Evolutionary conservation across 2,113 vertebrate species (phyloP).

Genomic region (Misgurnus anguillicaudatus): DNA sequence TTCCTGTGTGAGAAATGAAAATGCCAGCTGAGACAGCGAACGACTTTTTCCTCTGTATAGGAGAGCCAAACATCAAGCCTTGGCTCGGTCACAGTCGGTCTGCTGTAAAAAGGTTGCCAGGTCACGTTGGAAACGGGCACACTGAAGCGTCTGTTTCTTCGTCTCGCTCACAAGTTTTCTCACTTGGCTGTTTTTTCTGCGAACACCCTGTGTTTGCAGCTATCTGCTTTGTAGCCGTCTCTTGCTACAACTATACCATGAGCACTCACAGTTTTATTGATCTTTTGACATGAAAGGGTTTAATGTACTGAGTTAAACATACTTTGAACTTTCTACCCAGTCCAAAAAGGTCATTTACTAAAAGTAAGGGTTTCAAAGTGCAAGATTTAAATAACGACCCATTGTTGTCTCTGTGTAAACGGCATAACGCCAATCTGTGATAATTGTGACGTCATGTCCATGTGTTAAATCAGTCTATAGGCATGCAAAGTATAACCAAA

Average conservation of each 20-base stretch:
- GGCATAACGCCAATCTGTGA: too few relatives aligned
- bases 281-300: not conserved
- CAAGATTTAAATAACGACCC: too few relatives aligned
- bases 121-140: conserved; percentile 42
- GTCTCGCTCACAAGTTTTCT: conserved; percentile 22
- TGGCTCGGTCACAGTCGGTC: conserved; percentile 16
- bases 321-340: not conserved
- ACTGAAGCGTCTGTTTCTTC: conserved; percentile 45
- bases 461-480: too few relatives aligned
- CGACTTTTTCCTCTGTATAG: not conserved
- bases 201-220: conserved; percentile 16
- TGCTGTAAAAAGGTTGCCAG: conserved; percentile 31
- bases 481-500: too few relatives aligned
- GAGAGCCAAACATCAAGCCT: not conserved
- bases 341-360: not conserved
- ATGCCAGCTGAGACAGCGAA: not conserved
- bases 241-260: not conserved
- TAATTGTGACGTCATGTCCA: too few relatives aligned
- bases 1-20: not conserved
- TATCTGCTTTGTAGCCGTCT: not conserved
- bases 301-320: not conserved
- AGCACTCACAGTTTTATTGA: too few relatives aligned
- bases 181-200: conserved; percentile 27
- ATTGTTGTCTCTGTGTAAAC: too few relatives aligned
- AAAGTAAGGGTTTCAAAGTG: not conserved